These are phyloP conservation scores for Petroica traversi DNA, from an alignment of 2,113 vertebrate species.

Conservation along the genomic window DNA sequence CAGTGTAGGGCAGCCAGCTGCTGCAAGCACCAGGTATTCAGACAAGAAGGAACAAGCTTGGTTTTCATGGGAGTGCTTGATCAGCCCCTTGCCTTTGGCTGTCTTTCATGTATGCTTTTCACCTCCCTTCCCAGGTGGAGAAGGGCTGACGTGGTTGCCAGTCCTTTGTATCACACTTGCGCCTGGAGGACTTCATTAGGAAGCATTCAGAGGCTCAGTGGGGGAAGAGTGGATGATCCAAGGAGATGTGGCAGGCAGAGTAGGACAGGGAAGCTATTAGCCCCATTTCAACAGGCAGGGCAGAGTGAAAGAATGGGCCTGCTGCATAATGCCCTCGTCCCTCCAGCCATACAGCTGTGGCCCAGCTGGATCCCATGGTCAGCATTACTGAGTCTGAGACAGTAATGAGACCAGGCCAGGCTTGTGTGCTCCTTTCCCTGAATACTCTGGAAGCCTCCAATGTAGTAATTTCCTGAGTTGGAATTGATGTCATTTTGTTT, in stretches of 20 bases:
- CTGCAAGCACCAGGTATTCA: not conserved
- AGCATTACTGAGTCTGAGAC: not conserved
- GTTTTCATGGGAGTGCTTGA: not conserved
- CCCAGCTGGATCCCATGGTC: not conserved
- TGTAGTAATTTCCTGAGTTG: not conserved
- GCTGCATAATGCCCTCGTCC: not conserved
- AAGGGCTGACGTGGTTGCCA: not conserved
- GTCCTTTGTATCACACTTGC: rapidly evolving
- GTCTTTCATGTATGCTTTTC: not conserved
- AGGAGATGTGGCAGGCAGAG: not conserved
- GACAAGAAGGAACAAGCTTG: conserved; percentile 31
- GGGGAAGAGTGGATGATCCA: not conserved
- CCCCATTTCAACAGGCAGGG: not conserved
- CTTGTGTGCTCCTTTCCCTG: not conserved
- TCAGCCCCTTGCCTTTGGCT: not conserved
- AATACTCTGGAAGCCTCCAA: not conserved
- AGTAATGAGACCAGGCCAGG: not conserved
- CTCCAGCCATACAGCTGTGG: not conserved
- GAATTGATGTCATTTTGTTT: not conserved
- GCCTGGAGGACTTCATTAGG: not conserved
- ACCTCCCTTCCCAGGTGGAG: not conserved
- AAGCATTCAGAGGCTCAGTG: not conserved
- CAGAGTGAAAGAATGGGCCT: not conserved
- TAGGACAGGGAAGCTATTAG: not conserved
- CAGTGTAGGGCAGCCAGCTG: not conserved